Evolutionary conservation across 2,888 invertebrate genomes (phyloP).

Genomic region (Hirtodrosophila duncani): DNA sequence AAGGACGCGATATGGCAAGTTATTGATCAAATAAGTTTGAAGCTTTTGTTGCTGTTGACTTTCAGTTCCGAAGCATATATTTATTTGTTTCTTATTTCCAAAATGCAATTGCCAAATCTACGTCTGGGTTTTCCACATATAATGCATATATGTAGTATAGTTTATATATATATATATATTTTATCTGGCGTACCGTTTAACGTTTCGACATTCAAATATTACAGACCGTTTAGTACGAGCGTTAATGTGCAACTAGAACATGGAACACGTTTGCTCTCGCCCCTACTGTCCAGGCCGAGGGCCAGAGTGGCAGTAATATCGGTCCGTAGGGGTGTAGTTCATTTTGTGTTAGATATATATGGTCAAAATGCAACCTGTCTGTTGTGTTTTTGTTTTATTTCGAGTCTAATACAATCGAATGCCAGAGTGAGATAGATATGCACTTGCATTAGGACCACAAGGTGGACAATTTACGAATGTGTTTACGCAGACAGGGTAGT

Average conservation of each 20-base stretch:
- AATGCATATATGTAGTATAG: neutral
- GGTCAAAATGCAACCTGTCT: conserved; percentile 44
- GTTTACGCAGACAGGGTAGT: too few relatives aligned
- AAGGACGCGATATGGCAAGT: conserved; percentile 53
- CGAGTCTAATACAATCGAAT: conserved; percentile 1
- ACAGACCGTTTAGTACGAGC: conserved; percentile 55
- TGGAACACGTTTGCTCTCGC: conserved; percentile 28
- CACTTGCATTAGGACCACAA: conserved; percentile 20
- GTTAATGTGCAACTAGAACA: conserved; percentile 58
- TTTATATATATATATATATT: neutral
- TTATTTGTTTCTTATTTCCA: conserved; percentile 12
- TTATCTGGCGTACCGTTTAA: too few relatives aligned
- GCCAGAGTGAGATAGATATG: conserved; percentile 30
- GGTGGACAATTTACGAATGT: neutral
- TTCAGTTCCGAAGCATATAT: neutral
- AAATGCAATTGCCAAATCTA: conserved; percentile 11
- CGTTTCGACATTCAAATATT: too few relatives aligned
- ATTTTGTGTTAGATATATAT: conserved; percentile 48
- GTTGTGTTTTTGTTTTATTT: conserved; percentile 22
- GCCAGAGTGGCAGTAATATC: conserved; percentile 5
- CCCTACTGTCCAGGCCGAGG: conserved; percentile 27
- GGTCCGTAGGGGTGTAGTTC: conserved; percentile 48
- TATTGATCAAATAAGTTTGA: conserved; percentile 71
- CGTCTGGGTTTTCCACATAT: neutral
- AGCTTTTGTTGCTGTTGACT: conserved; percentile 8